Evolutionary conservation across 1,140 invertebrate species (phyloP), one percentile per base, ranked within the genome.

Genomic region (Cryptotermes secundus): DNA sequence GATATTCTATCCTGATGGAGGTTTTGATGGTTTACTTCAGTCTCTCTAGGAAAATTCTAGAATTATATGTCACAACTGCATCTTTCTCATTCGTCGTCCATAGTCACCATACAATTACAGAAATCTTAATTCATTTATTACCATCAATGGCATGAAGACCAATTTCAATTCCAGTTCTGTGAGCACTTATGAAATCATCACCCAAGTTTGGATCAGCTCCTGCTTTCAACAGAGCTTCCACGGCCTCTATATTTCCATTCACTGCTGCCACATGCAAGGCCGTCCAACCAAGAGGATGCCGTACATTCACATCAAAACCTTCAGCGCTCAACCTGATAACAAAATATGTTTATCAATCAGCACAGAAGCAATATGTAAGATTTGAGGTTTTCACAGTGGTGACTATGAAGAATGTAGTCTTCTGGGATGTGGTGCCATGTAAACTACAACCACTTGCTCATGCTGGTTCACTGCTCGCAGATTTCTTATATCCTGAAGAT

Each of bases 231-330:
- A 98, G 90, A 86, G 93, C 88, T 89, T 92, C 91, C 4, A 97
- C 92, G 84, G 92, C 92, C 36, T 93, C 91, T 34, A 90, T 84
- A 86, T 93, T 92, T 80, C 93, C 93, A 90, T 96, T 97, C 31
- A 97, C 94, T 38, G 95, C 95, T 83, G 96, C 96, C 81, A 94
- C 92, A 90, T 97, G 96, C 49, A 98, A 90, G 24, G 96, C 92
- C 80, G 96, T 97, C 96, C 97, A 98, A 59, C 97, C 97, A 45
- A 97, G 90, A 31, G 90, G 85, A 90, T 97, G 95, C 3, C 93
- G 90, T 81, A 86, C 86, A 90, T 96, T 95, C 14, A 93, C 91
- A 88, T 94, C 90, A 59, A 92, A 88, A 24, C 90, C 90, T 80
- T 88, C 87, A 9, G 87, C 89, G 36, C 82, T 86, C 86, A 86